A percentile compares a stretch with the other conserved stretches of the same genome.
These are phyloP conservation scores for Diabrotica virgifera DNA, from an alignment of 1,140 invertebrate species.

Conservation along the genomic window DNA sequence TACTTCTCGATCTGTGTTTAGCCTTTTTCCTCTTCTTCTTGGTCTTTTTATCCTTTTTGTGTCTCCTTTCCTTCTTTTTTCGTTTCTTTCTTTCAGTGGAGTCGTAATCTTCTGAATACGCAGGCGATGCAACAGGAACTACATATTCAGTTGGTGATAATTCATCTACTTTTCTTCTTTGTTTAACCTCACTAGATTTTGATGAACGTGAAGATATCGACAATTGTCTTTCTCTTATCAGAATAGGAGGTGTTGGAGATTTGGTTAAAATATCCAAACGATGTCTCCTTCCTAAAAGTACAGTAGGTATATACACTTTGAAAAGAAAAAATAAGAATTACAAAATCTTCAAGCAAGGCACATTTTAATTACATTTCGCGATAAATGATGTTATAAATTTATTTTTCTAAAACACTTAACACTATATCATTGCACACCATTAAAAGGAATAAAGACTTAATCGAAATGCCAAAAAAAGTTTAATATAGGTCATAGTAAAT, in stretches of 20 bases:
- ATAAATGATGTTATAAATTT: no score
- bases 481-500: no score
- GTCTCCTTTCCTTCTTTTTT: slow-evolving; percentile 60
- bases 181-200: slow-evolving; percentile 40
- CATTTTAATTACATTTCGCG: no score
- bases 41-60: slow-evolving; percentile 64
- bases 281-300: slow-evolving; percentile 43
- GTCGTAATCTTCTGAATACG: slow-evolving; percentile 43
- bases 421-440: no score
- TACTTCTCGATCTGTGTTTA: slow-evolving; percentile 62
- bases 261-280: slow-evolving; percentile 45
- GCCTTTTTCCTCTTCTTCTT: slow-evolving; percentile 70
- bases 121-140: slow-evolving; percentile 39
- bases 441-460: no score
- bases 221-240: slow-evolving; percentile 41
- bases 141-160: slow-evolving; percentile 29
- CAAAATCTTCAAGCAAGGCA: no score
- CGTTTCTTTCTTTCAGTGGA: slow-evolving; percentile 52
- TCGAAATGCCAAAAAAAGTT: no score
- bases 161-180: slow-evolving; percentile 40
- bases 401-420: no score
- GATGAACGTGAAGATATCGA: slow-evolving; percentile 45
- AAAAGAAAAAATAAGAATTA: no score
- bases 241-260: slow-evolving; percentile 50
- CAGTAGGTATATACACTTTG: no score